Percentiles rank a stretch among this genome's conserved stretches.
These are phyloP conservation scores for Marcusenius ussheri DNA, from an alignment of 2,113 vertebrate genomes.

Conservation along the genomic window DNA sequence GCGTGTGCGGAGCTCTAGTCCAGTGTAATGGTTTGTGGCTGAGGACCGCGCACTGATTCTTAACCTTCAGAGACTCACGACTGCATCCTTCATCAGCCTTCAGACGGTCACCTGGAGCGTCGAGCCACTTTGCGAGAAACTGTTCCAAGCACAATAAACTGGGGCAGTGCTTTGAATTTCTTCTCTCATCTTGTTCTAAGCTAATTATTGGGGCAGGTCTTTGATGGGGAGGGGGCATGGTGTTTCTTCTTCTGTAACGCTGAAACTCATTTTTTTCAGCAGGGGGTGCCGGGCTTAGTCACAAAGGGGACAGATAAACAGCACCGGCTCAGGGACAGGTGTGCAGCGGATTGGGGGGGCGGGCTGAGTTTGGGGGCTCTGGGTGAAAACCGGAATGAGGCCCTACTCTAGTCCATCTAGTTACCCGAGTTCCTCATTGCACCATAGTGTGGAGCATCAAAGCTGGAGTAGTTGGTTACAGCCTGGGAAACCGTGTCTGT, in stretches of 20 bases:
- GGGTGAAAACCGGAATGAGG: neutral
- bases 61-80: neutral
- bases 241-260: neutral
- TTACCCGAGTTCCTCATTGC: neutral
- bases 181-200: neutral
- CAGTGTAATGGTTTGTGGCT: neutral
- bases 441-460: neutral
- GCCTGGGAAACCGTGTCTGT: neutral
- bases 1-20: neutral
- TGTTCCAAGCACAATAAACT: neutral
- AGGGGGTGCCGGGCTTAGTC: neutral
- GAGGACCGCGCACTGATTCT: neutral
- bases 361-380: neutral
- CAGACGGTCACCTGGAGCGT: neutral
- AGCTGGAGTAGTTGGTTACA: neutral
- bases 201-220: neutral
- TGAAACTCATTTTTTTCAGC: neutral
- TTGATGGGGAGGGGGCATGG: neutral
- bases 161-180: neutral
- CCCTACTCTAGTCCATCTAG: neutral
- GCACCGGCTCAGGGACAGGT: neutral
- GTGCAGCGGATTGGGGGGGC: neutral
- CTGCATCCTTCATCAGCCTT: neutral
- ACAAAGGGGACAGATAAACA: neutral
- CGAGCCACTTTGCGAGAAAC: neutral